Evolutionary conservation across 2,888 invertebrate genomes (phyloP), one percentile per base, ranked within the genome.

Genomic region (Drosophila anomelani): DNA sequence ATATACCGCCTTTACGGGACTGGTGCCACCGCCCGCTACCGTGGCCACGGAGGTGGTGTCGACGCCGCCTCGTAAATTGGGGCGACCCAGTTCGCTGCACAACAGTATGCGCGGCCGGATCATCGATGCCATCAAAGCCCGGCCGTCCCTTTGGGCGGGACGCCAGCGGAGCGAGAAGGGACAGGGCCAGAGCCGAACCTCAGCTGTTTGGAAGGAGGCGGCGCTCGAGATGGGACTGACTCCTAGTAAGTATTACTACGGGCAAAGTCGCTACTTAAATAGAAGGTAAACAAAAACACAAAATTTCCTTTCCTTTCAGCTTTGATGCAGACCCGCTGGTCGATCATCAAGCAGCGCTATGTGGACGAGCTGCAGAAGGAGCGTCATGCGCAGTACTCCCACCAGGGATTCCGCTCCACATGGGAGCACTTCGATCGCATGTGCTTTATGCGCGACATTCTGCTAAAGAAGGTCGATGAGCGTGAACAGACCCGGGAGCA

Each of bases 341-440:
- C 91, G 36, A 91, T 91, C 55, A 91, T 91, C 36, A 91, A 91
- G 62, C 91, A 91, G 69, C 89, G 91, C 0, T 91, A 91, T 44
- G 91, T 91, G 58, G 91, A 91, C 32, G 91, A 91, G 66, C 61
- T 91, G 73, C 91, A 91, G 57, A 91, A 91, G 76, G 91, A 91
- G 62, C 90, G 91, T 1, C 91, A 91, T 62, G 79, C 89, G 3
- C 85, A 87, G 55, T 90, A 89, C 44, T 78, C 79, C 0, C 88
- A 91, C 43, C 90, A 90, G 57, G 78, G 71, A 9, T 91, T 91
- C 53, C 83, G 90, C 26, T 91, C 91, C 36, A 89, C 89, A 29
- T 91, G 91, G 91, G 91, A 91, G 66, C 91, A 91, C 72, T 91
- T 91, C 38, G 91, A 91, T 6, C 91, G 91, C 20, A 91, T 91